A percentile compares a stretch with the other conserved stretches of the same genome.
phyloP scores from a whole-genome alignment of 2,888 invertebrate species.

The Plusia festucae region DNA sequence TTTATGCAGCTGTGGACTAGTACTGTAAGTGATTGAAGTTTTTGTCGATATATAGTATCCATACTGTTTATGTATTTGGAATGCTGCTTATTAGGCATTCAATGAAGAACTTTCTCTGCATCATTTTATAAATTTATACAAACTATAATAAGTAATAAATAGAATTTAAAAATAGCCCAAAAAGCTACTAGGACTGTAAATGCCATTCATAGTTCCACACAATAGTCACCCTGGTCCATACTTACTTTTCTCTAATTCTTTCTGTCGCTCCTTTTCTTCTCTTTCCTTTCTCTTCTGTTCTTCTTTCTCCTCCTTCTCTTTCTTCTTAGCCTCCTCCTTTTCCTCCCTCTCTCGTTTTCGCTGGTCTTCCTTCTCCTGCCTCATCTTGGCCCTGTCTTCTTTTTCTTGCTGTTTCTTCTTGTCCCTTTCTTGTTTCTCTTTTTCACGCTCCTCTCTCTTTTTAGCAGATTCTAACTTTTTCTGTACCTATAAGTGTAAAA shows the following conservation, averaged over 20 bases:
- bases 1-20: too few species aligned
- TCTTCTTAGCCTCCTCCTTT: constrained; percentile 82
- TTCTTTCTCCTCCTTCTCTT: constrained; percentile 87
- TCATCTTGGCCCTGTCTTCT: constrained; percentile 83
- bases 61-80: too few species aligned
- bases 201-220: too few species aligned
- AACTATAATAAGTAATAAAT: too few species aligned
- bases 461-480: constrained; percentile 89
- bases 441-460: constrained; percentile 88
- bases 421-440: constrained; percentile 83
- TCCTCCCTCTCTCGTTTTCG: constrained; percentile 80
- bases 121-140: too few species aligned
- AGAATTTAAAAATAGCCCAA: too few species aligned
- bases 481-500: constrained; percentile 77
- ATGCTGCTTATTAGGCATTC: too few species aligned
- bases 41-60: too few species aligned
- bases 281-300: constrained; percentile 86
- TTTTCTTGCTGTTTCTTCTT: constrained; percentile 83
- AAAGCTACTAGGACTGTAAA: too few species aligned
- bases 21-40: too few species aligned
- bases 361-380: constrained; percentile 82
- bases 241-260: constrained; percentile 89
- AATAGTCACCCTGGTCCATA: not conserved
- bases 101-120: too few species aligned
- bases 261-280: constrained; percentile 87